Evolutionary conservation across 2,113 vertebrate species (phyloP).

Genomic region (Dasyurus viverrinus): DNA sequence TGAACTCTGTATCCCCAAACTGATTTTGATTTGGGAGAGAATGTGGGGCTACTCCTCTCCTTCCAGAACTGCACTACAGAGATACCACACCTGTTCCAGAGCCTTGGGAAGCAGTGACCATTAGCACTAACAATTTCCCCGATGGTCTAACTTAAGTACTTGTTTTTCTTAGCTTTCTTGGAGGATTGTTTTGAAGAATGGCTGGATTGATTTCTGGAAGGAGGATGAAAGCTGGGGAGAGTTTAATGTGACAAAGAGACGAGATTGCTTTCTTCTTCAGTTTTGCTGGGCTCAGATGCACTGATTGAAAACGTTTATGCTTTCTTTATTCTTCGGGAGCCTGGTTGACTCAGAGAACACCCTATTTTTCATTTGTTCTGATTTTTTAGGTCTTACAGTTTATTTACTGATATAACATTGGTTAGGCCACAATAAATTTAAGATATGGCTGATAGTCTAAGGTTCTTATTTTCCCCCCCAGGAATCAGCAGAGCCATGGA

Average conservation of each 20-base stretch:
- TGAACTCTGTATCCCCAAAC: conserved; percentile 15
- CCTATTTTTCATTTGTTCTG: neutral
- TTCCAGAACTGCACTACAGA: neutral
- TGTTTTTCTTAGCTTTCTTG: conserved; percentile 35
- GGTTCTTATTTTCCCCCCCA: neutral
- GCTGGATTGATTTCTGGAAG: conserved; percentile 58
- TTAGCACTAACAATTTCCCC: neutral
- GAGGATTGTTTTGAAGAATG: conserved; percentile 27
- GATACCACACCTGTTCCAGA: neutral
- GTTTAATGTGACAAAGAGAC: conserved; percentile 59
- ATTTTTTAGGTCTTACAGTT: neutral
- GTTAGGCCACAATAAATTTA: neutral
- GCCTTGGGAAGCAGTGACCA: neutral
- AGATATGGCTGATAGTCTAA: neutral
- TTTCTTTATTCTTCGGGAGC: neutral
- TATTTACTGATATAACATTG: neutral
- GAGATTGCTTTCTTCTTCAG: conserved; percentile 51
- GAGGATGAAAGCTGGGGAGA: conserved; percentile 68
- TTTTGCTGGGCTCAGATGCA: neutral
- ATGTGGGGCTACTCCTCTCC: neutral
- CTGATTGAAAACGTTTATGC: neutral
- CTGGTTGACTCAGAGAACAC: neutral
- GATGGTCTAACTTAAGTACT: neutral
- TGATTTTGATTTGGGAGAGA: neutral
- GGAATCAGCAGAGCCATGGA: neutral